Conservation (phyloP, 2,797 vertebrate genomes). For the Chrysocyon brachyurus region DNA sequence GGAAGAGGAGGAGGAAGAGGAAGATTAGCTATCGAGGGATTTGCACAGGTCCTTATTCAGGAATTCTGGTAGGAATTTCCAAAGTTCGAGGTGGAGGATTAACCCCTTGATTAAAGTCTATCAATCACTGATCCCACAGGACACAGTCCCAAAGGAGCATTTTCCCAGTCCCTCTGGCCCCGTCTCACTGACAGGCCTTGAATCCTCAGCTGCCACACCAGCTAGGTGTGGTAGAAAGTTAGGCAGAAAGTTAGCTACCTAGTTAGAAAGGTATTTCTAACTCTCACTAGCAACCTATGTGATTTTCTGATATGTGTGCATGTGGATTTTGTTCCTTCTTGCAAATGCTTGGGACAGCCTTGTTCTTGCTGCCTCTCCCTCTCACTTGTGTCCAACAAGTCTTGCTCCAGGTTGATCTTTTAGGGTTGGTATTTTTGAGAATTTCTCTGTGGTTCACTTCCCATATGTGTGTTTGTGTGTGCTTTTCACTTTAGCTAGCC, state of each 20-base stretch:
- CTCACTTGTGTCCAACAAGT: slow-evolving; percentile 63
- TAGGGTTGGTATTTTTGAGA: not conserved
- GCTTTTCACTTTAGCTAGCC: slow-evolving; percentile 81
- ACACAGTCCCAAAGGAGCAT: not conserved
- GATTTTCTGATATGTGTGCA: not conserved
- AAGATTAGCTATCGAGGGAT: not conserved
- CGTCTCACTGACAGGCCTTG: not conserved
- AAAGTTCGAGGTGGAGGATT: not conserved
- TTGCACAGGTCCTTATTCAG: not conserved
- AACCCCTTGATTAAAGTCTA: not conserved
- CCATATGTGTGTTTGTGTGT: not conserved
- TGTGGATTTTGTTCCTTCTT: not conserved
- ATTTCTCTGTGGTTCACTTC: not conserved
- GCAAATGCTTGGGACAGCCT: not conserved
- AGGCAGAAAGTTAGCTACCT: too few species aligned
- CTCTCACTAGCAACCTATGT: not conserved
- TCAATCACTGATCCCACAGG: not conserved
- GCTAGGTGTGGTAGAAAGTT: too few species aligned
- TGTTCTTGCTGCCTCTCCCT: not conserved
- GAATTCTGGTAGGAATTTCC: not conserved
- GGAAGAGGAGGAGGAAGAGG: not conserved
- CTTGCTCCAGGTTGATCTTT: slow-evolving; percentile 45
- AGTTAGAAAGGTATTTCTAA: not conserved
- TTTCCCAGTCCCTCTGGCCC: not conserved
- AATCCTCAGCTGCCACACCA: not conserved